Evolutionary conservation across 2,888 invertebrate species (phyloP).

Genomic region (Diaprepes abbreviatus): DNA sequence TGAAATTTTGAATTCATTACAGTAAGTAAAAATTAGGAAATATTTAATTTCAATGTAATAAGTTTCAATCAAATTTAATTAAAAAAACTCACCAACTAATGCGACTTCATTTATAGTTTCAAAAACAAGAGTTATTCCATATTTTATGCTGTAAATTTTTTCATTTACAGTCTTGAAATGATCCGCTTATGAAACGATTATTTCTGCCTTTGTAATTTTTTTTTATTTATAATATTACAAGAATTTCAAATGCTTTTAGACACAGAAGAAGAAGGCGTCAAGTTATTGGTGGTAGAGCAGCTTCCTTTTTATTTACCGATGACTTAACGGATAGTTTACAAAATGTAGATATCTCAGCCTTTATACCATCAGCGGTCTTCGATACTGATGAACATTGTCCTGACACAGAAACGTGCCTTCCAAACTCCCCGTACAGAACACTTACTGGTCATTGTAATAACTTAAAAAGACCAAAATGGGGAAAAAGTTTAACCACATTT

Average conservation of each 20-base stretch:
- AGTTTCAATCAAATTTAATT: too few species aligned
- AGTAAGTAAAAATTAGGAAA: slow-evolving; percentile 62
- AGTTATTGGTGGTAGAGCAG: slow-evolving; percentile 76
- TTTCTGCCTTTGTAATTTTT: too few species aligned
- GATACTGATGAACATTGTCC: slow-evolving; percentile 76
- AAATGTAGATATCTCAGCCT: slow-evolving; percentile 82
- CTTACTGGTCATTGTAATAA: slow-evolving; percentile 92
- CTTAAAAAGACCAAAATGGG: slow-evolving; percentile 83
- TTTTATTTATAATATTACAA: too few species aligned
- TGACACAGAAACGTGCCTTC: slow-evolving; percentile 80
- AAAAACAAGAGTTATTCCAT: too few species aligned
- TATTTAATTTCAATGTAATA: too few species aligned
- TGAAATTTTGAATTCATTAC: slow-evolving; percentile 81
- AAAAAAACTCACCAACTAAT: too few species aligned
- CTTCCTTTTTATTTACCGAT: slow-evolving; percentile 72
- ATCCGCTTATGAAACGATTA: too few species aligned
- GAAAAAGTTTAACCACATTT: slow-evolving; percentile 88
- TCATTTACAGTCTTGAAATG: too few species aligned
- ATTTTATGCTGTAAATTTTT: too few species aligned
- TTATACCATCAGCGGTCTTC: slow-evolving; percentile 76
- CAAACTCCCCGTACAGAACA: slow-evolving; percentile 78
- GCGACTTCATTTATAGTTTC: too few species aligned
- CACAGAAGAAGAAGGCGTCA: slow-evolving; percentile 79
- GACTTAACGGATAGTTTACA: slow-evolving; percentile 84
- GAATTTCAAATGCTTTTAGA: slow-evolving; percentile 13